A percentile compares a stretch with the other conserved stretches of the same genome.
These are phyloP conservation scores for Nematopogon swammerdamellus DNA, from an alignment of 2,888 invertebrate species.

Conservation along the genomic window DNA sequence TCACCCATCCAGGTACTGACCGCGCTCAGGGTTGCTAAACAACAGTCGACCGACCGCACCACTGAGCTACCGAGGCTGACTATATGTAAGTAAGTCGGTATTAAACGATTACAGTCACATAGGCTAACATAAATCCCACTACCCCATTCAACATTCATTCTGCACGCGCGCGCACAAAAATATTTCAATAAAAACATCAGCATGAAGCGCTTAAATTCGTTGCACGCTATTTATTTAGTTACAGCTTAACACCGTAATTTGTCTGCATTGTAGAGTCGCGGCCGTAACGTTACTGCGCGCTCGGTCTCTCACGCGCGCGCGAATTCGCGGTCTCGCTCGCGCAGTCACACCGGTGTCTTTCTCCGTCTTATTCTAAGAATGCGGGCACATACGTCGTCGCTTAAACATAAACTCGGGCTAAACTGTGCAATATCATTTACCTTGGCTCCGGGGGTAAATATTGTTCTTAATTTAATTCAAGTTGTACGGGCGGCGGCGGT, in stretches of 20 bases:
- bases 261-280: constrained; percentile 19
- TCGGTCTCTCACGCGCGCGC: constrained; percentile 8
- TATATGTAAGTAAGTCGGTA: too few relatives aligned
- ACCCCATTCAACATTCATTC: too few relatives aligned
- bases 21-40: too few relatives aligned
- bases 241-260: constrained; percentile 19
- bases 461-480: constrained; percentile 55
- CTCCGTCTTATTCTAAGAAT: constrained; percentile 36
- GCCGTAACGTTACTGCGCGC: constrained; percentile 22
- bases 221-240: too few relatives aligned
- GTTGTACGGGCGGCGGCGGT: constrained; percentile 20
- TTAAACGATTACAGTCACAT: too few relatives aligned
- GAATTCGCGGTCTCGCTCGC: neutral
- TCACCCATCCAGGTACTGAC: too few relatives aligned
- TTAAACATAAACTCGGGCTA: constrained; percentile 38
- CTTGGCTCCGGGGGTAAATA: constrained; percentile 46
- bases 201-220: too few relatives aligned
- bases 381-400: constrained; percentile 42
- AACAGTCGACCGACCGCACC: too few relatives aligned
- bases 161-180: too few relatives aligned
- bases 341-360: constrained; percentile 19
- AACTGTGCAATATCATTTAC: constrained; percentile 50
- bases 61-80: too few relatives aligned
- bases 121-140: too few relatives aligned
- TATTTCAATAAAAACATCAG: too few relatives aligned